Conservation (phyloP, 2,888 invertebrate genomes). For the Clunio marinus region DNA sequence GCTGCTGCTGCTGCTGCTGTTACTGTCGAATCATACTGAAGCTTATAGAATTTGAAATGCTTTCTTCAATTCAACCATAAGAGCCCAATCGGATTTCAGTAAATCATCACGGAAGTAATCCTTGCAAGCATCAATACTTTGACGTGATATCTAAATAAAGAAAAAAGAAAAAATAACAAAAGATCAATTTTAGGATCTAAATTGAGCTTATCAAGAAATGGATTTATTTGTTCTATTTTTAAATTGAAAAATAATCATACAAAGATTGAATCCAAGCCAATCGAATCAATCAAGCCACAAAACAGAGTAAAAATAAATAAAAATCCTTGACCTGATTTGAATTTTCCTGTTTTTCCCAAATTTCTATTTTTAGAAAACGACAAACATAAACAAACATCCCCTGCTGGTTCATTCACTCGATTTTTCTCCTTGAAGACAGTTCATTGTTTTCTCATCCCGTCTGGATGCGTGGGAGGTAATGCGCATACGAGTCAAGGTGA, state of each 20-base stretch:
- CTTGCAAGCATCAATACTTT: conserved; percentile 98
- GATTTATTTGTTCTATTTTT: too few relatives aligned
- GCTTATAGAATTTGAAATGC: conserved; percentile 86
- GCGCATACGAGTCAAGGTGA: conserved; percentile 20
- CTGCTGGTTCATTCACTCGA: neutral
- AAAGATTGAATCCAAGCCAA: too few relatives aligned
- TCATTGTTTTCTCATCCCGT: neutral
- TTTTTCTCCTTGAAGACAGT: neutral
- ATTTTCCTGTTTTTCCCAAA: too few relatives aligned
- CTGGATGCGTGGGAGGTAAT: neutral
- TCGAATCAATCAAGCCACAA: too few relatives aligned
- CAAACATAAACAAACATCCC: neutral
- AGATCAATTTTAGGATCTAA: too few relatives aligned
- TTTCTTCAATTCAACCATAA: conserved; percentile 98
- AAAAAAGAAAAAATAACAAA: too few relatives aligned
- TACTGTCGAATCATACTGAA: too few relatives aligned
- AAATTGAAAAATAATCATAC: too few relatives aligned
- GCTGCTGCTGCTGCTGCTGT: too few relatives aligned
- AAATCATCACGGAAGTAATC: conserved; percentile 98
- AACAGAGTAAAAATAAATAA: too few relatives aligned
- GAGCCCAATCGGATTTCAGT: conserved; percentile 93
- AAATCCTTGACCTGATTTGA: too few relatives aligned
- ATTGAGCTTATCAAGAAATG: too few relatives aligned
- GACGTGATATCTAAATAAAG: conserved; percentile 81
- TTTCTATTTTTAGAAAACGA: neutral